phyloP scores from a whole-genome alignment of 2,797 vertebrate species.

The Sandelia bainsii region DNA sequence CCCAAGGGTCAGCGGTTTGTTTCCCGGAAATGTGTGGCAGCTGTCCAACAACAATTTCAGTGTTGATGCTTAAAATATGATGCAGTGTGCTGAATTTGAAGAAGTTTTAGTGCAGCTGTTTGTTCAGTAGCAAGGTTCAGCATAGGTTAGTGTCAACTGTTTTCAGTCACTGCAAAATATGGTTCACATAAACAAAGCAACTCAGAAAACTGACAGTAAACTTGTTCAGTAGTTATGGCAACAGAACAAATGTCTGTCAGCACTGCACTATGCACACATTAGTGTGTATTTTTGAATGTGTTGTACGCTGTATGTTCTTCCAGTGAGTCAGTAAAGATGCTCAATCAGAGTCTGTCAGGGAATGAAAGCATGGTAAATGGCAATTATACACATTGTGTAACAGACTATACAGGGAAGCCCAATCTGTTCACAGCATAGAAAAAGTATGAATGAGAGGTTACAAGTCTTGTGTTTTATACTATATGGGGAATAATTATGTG shows the following conservation, averaged over 20 bases:
- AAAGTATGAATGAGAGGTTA: slow-evolving; percentile 37
- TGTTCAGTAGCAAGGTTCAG: neutral
- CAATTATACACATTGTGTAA: slow-evolving; percentile 32
- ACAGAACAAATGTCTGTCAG: slow-evolving; percentile 20
- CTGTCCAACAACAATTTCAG: too few relatives aligned
- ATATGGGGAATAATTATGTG: slow-evolving; percentile 42
- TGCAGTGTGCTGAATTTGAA: neutral
- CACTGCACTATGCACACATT: neutral
- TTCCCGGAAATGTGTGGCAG: too few relatives aligned
- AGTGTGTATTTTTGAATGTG: slow-evolving; percentile 12
- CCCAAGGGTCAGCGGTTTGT: too few relatives aligned
- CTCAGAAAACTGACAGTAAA: neutral
- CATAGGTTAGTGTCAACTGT: slow-evolving; percentile 17
- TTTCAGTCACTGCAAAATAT: neutral
- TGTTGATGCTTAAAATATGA: neutral
- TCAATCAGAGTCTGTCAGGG: slow-evolving; percentile 17
- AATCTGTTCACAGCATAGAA: slow-evolving; percentile 21
- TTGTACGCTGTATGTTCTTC: neutral
- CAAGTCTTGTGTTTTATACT: slow-evolving; percentile 19
- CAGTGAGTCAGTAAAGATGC: slow-evolving; percentile 14
- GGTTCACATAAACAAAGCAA: slow-evolving; percentile 7
- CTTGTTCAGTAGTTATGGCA: slow-evolving; percentile 13
- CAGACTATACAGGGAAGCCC: slow-evolving; percentile 20
- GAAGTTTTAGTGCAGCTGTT: neutral
- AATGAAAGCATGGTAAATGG: slow-evolving; percentile 31